Conservation (phyloP, 1,140 invertebrate species). For the Drosophila suzukii region DNA sequence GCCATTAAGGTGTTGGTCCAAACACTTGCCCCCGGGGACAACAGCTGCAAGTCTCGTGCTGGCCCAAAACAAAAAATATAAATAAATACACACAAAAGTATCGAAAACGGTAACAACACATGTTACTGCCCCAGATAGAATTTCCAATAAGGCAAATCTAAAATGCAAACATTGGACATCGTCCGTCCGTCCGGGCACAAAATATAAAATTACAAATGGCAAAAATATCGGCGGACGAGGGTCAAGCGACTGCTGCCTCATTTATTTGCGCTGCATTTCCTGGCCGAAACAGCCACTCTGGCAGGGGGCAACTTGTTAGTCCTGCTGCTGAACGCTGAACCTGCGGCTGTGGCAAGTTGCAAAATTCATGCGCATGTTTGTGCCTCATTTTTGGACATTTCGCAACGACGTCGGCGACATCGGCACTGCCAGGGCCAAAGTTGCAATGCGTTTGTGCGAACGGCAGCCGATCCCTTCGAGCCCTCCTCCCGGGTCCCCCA, state of each 20-base stretch:
- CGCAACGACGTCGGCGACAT: conserved; percentile 47
- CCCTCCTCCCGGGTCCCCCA: neutral
- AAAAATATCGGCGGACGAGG: conserved; percentile 67
- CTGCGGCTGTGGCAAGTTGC: conserved; percentile 48
- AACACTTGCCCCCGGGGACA: conserved; percentile 30
- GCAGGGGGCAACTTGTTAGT: conserved; percentile 61
- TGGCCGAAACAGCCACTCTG: conserved; percentile 36
- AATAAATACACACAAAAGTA: conserved; percentile 1
- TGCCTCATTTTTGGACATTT: conserved; percentile 79
- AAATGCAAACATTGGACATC: conserved; percentile 48
- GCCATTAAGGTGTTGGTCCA: conserved; percentile 55
- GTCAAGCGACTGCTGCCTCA: conserved; percentile 62
- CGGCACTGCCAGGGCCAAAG: conserved; percentile 59
- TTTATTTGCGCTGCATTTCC: conserved; percentile 76
- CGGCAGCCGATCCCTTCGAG: conserved; percentile 25
- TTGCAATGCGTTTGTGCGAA: conserved; percentile 74
- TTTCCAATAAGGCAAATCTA: conserved; percentile 63
- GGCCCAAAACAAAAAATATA: conserved; percentile 2
- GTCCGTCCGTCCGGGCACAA: conserved; percentile 11
- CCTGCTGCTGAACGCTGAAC: conserved; percentile 33
- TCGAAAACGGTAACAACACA: conserved; percentile 16
- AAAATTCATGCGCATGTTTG: conserved; percentile 80
- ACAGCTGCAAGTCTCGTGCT: conserved; percentile 22
- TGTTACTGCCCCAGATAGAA: conserved; percentile 44
- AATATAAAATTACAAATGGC: conserved; percentile 76